A percentile compares a stretch with the other conserved stretches of the same genome.
Conservation (phyloP, 1,140 invertebrate genomes). For the Drosophila tristis region DNA sequence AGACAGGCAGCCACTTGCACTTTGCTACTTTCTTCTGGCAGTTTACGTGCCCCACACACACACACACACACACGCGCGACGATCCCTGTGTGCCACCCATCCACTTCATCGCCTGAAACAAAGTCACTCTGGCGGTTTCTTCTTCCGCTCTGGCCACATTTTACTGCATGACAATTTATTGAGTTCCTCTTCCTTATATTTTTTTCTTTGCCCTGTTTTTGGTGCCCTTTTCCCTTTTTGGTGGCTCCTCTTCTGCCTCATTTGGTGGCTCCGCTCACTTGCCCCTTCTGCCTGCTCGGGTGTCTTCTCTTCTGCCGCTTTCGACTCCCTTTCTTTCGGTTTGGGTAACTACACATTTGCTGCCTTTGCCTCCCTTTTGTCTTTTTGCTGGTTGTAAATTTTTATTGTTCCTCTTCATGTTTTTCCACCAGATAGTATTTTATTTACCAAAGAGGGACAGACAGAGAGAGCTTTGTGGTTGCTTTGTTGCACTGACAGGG, state of each 20-base stretch:
- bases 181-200: slow-evolving; percentile 58
- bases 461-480: slow-evolving; percentile 6
- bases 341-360: slow-evolving; percentile 16
- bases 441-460: slow-evolving; percentile 51
- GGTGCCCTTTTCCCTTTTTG: slow-evolving; percentile 19
- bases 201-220: neutral
- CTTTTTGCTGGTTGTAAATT: slow-evolving; percentile 71
- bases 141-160: slow-evolving; percentile 59
- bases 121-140: slow-evolving; percentile 65
- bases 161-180: slow-evolving; percentile 83
- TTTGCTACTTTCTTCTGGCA: slow-evolving; percentile 72
- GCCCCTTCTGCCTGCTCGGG: neutral
- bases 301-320: slow-evolving; percentile 40
- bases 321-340: neutral
- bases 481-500: slow-evolving; percentile 10
- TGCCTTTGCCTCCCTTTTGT: slow-evolving; percentile 8
- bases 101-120: slow-evolving; percentile 69
- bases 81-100: slow-evolving; percentile 23
- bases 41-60: slow-evolving; percentile 55
- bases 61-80: too few species aligned
- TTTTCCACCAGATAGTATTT: slow-evolving; percentile 69
- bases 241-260: slow-evolving; percentile 12
- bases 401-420: slow-evolving; percentile 74
- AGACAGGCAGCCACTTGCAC: slow-evolving; percentile 39
- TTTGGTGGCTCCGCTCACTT: neutral